Evolutionary conservation across 2,113 vertebrate species (phyloP), one percentile per base, ranked within the genome.

Genomic region (Otus sunia): DNA sequence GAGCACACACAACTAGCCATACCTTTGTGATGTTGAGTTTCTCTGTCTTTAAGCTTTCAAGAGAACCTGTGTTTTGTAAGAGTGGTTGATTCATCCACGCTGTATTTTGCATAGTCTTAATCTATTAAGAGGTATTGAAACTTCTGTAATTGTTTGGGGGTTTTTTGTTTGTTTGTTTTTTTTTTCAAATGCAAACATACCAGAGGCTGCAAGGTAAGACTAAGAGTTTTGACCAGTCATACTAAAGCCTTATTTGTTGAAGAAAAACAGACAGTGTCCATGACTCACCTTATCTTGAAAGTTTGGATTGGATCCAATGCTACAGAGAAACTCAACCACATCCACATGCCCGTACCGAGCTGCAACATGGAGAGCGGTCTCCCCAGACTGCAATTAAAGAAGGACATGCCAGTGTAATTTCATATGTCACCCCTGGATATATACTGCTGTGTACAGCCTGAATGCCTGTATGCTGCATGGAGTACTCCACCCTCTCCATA

Each of bases 301-400:
- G 96, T 99, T 68, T 36, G 99, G 99, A 96, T 99, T 99, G 59
- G 99, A 99, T n/a, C 98, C 98, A 76, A 99, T 97, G 92, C 97
- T 98, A 98, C 99, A 99, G 92, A 99, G 98, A 94, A 99, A 98
- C 86, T 99, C 99, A 90, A 99, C 99, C 84, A 99, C 99, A 4
- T 99, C 99, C 62, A 99, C 98, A 4, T 99, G 99, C 36, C 99
- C 99, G 2, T 99, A 99, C 13, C 99, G 99, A 79, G 99, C 98
- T 25, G 99, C 99, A 49, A 99, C 99, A 0, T 99, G 99, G 29
- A 99, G 99, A 53, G 99, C 99, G 0, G 99, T 99, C 96, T 99
- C 99, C 60, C 99, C 99, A 10, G 99, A 99, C 99, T 99, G 97
- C 34, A 97, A 96, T 86, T 49, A 92, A 26, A 97, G 58, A 78